Evolutionary conservation across 2,888 invertebrate species (phyloP), one percentile per base, ranked within the genome.

Genomic region (Eupithecia dodoneata): DNA sequence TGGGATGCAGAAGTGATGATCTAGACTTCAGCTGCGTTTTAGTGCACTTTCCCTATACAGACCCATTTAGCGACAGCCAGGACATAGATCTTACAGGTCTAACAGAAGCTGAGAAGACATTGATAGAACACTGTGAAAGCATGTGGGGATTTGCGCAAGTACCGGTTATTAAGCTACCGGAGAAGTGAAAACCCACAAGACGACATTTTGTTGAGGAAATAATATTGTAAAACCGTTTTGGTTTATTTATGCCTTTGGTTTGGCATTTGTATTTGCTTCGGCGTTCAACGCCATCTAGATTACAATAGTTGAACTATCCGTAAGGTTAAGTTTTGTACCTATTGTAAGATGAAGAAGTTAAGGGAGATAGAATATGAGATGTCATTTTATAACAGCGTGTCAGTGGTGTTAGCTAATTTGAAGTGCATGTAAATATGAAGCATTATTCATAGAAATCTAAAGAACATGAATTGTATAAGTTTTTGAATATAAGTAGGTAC

Each of bases 81-180:
- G 90, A 93, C 76, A 83, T 91, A 12, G 94, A 94, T 81, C 86
- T 92, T 0, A 93, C 96, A 76, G 87, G 92, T 15, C 90, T 97
- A 71, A 96, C 96, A 0, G 96, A 96, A 47, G 90, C 96, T 0
- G 97, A 97, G 85, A 96, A 95, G 85, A 94, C 95, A 72, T 85
- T 97, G 82, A 95, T 97, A 45, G 96, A 97, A 81, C 96, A 96
- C 87, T 97, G 97, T 85, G 97, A 97, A 85, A 95, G 95, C 79
- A 96, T 96, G 78, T 96, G 97, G 95, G 96, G 96, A 80, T 95
- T 96, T 84, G 94, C 96, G 55, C 96, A 96, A 81, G 93, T 96
- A 82, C 97, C 97, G 78, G 95, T 97, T 76, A 95, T 97, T 80
- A 96, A 96, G 88, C 89, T 97, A 72, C 97, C 97, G 3, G 95